Conservation (phyloP, 2,888 invertebrate genomes). For the Morpho helenor region DNA sequence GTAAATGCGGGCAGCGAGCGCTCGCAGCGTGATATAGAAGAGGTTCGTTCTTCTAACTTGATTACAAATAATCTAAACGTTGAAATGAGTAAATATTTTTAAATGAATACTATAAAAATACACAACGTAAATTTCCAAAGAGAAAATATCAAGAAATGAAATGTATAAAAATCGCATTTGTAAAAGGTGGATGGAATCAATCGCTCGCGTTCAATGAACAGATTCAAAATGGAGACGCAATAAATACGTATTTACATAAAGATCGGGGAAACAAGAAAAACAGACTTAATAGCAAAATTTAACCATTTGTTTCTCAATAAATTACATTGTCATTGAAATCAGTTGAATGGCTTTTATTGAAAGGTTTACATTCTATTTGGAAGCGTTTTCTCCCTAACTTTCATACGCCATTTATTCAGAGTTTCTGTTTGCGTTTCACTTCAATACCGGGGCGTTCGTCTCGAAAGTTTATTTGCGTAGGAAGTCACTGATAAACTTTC, state of each 20-base stretch:
- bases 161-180: too few relatives aligned
- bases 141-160: too few relatives aligned
- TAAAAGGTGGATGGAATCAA: too few relatives aligned
- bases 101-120: too few relatives aligned
- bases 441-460: slow-evolving; percentile 45
- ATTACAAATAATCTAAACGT: too few relatives aligned
- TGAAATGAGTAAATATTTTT: too few relatives aligned
- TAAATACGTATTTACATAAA: slow-evolving; percentile 8
- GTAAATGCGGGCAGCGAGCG: too few relatives aligned
- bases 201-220: slow-evolving; percentile 4
- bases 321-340: slow-evolving; percentile 29
- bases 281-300: slow-evolving; percentile 19
- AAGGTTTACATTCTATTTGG: slow-evolving; percentile 34
- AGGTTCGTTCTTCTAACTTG: too few relatives aligned
- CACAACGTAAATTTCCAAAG: too few relatives aligned
- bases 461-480: slow-evolving; percentile 54
- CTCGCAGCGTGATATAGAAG: too few relatives aligned
- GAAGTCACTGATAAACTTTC: slow-evolving; percentile 30
- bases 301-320: slow-evolving; percentile 22
- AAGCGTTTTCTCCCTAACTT: slow-evolving; percentile 37
- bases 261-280: slow-evolving; percentile 20
- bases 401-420: slow-evolving; percentile 50
- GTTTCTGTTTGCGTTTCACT: slow-evolving; percentile 57
- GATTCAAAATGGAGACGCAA: slow-evolving; percentile 1
- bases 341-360: slow-evolving; percentile 32